Conservation (phyloP, 2,797 vertebrate species). For the Distichodus sexfasciatus region DNA sequence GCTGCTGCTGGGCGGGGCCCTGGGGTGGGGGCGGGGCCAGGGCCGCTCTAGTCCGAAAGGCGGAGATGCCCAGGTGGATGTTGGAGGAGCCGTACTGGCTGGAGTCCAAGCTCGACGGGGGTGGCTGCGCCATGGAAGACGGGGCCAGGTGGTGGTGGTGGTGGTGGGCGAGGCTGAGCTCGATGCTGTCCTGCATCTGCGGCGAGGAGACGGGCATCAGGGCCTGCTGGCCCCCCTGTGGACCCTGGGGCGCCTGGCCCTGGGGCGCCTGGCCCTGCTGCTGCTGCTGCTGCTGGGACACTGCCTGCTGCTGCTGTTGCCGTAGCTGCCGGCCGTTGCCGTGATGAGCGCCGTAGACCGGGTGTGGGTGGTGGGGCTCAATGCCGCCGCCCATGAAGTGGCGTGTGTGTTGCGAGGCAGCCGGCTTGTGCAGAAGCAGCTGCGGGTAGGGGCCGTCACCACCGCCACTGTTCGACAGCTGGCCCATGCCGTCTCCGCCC, state of each 20-base stretch:
- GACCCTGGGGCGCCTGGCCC: conserved; percentile 59
- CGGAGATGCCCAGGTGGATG: conserved; percentile 88
- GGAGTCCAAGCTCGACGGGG: conserved; percentile 76
- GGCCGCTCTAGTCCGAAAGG: conserved; percentile 94
- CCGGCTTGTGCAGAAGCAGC: conserved; percentile 84
- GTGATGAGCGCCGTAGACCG: conserved; percentile 78
- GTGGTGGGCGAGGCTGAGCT: conserved; percentile 75
- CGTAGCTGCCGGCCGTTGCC: conserved; percentile 77
- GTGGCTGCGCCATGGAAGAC: conserved; percentile 76
- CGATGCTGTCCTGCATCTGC: conserved; percentile 86
- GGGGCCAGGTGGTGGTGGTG: conserved; percentile 82
- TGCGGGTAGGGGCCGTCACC: conserved; percentile 80
- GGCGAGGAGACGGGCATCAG: conserved; percentile 78
- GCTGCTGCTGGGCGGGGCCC: conserved; percentile 69
- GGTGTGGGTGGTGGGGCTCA: conserved; percentile 81
- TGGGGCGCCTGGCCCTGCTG: conserved; percentile 70
- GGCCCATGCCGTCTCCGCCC: conserved; percentile 82
- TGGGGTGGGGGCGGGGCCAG: conserved; percentile 72
- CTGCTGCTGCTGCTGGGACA: conserved; percentile 60
- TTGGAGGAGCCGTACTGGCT: conserved; percentile 85
- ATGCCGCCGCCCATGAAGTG: conserved; percentile 70
- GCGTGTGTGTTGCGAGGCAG: conserved; percentile 81
- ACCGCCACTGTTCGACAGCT: conserved; percentile 65
- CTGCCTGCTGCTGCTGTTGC: conserved; percentile 72
- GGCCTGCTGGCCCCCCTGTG: conserved; percentile 65